phyloP scores from a whole-genome alignment of 2,797 vertebrate genomes.

The Salarias fasciatus region DNA sequence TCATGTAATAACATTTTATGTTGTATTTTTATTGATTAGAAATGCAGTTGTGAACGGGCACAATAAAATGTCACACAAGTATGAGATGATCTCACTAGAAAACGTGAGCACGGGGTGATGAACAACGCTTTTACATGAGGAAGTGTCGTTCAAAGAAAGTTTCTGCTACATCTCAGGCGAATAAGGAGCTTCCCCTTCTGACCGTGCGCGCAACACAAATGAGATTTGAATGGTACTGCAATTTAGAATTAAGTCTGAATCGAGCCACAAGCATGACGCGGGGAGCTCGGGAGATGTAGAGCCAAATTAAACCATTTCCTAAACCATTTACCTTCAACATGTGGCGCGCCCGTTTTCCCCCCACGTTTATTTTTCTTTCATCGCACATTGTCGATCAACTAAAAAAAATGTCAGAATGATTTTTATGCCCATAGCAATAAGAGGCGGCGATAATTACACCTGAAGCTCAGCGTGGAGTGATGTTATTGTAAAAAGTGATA shows the following conservation, averaged over 20 bases:
- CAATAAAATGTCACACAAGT: not conserved
- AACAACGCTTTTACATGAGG: conserved; percentile 26
- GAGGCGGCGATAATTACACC: conserved; percentile 50
- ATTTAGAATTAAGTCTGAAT: conserved; percentile 61
- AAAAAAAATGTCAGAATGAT: too few relatives aligned
- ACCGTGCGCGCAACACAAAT: conserved; percentile 61
- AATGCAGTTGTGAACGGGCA: not conserved
- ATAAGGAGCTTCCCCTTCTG: conserved; percentile 40
- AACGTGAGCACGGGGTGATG: too few relatives aligned
- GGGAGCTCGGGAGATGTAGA: conserved; percentile 32
- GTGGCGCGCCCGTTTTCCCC: conserved; percentile 29
- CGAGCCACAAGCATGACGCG: conserved; percentile 60
- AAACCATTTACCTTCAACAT: conserved; percentile 32
- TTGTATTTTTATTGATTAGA: not conserved
- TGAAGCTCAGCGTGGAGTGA: conserved; percentile 48
- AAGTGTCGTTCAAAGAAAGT: conserved; percentile 5
- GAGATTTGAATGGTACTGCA: conserved; percentile 57
- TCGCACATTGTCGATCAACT: conserved; percentile 8
- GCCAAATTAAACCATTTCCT: conserved; percentile 32
- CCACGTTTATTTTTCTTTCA: conserved; percentile 20
- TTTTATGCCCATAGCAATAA: not conserved
- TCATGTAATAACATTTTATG: not conserved
- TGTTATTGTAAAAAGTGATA: conserved; percentile 60
- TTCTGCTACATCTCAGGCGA: conserved; percentile 50
- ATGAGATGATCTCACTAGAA: too few relatives aligned